phyloP scores from a whole-genome alignment of 2,888 invertebrate genomes.

The Pyrrhia umbra region DNA sequence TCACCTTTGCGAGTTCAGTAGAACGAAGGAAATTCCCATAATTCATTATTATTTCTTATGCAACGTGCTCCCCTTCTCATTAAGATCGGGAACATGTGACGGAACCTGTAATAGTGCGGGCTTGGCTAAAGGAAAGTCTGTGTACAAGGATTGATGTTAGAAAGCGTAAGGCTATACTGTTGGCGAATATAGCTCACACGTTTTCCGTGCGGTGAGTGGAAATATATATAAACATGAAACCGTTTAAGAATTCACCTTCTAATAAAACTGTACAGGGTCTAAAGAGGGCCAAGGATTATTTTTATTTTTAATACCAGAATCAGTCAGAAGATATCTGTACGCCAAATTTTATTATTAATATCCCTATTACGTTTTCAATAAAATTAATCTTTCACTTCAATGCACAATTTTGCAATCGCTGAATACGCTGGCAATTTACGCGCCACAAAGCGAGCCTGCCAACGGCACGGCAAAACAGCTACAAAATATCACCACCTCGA shows the following conservation, averaged over 20 bases:
- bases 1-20: conserved; percentile 10
- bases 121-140: conserved; percentile 23
- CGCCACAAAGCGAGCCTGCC: conserved; percentile 69
- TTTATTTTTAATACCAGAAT: too few species aligned
- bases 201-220: conserved; percentile 19
- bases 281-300: background rate
- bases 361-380: conserved; percentile 44
- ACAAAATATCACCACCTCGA: conserved; percentile 66
- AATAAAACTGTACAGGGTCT: background rate
- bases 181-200: conserved; percentile 8
- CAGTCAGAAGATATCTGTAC: background rate
- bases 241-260: conserved; percentile 4
- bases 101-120: conserved; percentile 17
- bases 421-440: conserved; percentile 68
- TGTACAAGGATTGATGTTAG: conserved; percentile 30
- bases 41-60: conserved; percentile 50
- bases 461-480: conserved; percentile 63
- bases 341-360: conserved; percentile 13
- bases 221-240: background rate
- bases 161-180: conserved; percentile 19
- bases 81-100: conserved; percentile 52
- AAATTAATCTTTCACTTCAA: conserved; percentile 58
- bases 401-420: conserved; percentile 67
- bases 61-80: conserved; percentile 47
- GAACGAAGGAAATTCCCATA: conserved; percentile 34